Evolutionary conservation across 2,113 vertebrate species (phyloP).

Genomic region (Aviceda subcristata): DNA sequence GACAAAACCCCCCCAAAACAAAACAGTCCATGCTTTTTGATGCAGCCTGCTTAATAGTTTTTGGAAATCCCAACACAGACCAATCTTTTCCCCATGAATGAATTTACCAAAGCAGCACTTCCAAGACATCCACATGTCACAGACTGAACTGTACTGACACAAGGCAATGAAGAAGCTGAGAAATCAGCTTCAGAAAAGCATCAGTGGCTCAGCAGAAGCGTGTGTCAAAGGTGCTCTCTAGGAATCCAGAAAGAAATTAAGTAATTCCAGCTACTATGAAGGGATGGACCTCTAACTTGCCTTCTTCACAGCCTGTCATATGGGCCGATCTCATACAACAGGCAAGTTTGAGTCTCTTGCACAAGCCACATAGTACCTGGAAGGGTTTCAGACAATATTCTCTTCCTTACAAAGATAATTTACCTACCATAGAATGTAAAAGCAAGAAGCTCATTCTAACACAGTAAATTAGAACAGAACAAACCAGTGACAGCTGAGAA

Average conservation of each 20-base stretch:
- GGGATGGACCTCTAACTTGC: background rate
- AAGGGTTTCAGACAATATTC: background rate
- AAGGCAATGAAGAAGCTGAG: background rate
- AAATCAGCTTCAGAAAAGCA: background rate
- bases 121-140: background rate
- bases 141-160: background rate
- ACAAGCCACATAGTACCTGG: background rate
- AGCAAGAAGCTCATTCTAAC: background rate
- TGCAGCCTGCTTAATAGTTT: background rate
- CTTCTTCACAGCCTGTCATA: background rate
- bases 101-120: background rate
- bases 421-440: background rate
- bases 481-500: background rate
- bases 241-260: background rate
- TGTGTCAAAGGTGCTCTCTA: background rate
- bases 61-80: background rate
- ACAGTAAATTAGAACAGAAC: background rate
- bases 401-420: background rate
- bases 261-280: background rate
- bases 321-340: background rate
- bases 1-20: background rate
- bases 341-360: background rate
- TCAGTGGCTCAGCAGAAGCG: background rate
- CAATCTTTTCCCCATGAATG: background rate
- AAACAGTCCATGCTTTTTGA: background rate